A percentile compares a stretch with the other conserved stretches of the same genome.
Evolutionary conservation across 2,797 vertebrate species (phyloP).

Genomic region (Synanceia verrucosa): DNA sequence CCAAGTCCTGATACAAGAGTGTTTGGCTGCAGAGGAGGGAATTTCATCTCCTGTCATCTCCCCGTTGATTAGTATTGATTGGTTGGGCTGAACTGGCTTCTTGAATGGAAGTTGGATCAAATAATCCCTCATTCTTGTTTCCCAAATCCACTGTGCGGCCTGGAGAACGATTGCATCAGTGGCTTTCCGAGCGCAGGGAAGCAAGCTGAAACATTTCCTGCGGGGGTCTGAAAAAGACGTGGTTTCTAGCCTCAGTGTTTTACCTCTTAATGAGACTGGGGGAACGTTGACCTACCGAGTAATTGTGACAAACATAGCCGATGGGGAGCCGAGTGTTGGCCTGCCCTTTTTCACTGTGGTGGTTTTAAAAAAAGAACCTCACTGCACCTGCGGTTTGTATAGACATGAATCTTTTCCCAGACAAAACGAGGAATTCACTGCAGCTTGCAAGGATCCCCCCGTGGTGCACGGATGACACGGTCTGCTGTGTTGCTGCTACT

Average conservation of each 20-base stretch:
- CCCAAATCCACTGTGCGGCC: conserved; percentile 72
- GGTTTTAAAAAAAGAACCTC: background rate
- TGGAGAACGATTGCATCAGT: conserved; percentile 68
- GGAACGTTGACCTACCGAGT: conserved; percentile 68
- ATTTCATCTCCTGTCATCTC: conserved; percentile 77
- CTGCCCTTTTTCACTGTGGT: conserved; percentile 34
- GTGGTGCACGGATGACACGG: conserved; percentile 67
- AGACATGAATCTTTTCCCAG: conserved; percentile 64
- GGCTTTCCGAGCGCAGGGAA: conserved; percentile 45
- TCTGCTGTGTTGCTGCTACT: conserved; percentile 64
- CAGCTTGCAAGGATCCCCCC: conserved; percentile 58
- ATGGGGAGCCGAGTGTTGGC: conserved; percentile 30
- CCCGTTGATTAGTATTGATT: conserved; percentile 86
- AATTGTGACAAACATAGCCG: conserved; percentile 57
- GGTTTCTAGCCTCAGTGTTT: conserved; percentile 57
- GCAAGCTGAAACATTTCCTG: conserved; percentile 65
- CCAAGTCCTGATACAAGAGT: conserved; percentile 42
- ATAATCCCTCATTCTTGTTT: conserved; percentile 81
- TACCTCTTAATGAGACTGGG: conserved; percentile 67
- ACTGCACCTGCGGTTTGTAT: conserved; percentile 76
- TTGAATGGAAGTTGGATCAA: conserved; percentile 83
- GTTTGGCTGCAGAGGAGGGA: conserved; percentile 57
- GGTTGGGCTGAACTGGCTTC: conserved; percentile 77
- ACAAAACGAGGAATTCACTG: conserved; percentile 72
- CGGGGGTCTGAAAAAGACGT: conserved; percentile 31